These are phyloP conservation scores for Hyperoplus lanceolatus DNA, from an alignment of 2,797 vertebrate genomes.

Conservation along the genomic window DNA sequence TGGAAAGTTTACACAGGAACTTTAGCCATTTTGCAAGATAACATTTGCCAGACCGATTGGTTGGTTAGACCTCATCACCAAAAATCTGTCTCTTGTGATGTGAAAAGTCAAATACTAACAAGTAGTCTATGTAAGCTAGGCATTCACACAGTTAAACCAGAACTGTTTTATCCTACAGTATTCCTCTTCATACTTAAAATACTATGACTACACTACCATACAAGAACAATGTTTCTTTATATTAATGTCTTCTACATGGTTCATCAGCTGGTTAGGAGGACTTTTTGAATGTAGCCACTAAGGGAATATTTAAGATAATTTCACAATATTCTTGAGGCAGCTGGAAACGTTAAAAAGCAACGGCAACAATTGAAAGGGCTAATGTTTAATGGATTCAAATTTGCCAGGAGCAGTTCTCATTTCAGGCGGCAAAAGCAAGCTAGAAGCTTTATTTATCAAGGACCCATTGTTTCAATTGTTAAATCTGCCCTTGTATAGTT, in stretches of 20 bases:
- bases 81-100: not conserved
- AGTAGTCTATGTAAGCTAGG: not conserved
- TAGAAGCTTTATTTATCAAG: not conserved
- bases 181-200: not conserved
- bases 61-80: not conserved
- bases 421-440: not conserved
- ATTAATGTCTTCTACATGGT: not conserved
- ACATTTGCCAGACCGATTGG: not conserved
- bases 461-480: not conserved
- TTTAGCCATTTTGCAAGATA: not conserved
- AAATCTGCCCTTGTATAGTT: not conserved
- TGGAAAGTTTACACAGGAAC: not conserved
- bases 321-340: not conserved
- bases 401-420: not conserved
- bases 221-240: not conserved
- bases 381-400: not conserved
- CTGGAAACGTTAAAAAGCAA: not conserved
- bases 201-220: too few relatives aligned
- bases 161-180: not conserved
- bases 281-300: not conserved
- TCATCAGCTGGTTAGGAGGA: not conserved
- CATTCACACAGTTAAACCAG: not conserved
- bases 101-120: not conserved
- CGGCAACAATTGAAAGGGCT: not conserved
- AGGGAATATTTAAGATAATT: not conserved